These are phyloP conservation scores for Batillaria attramentaria DNA, from an alignment of 1,140 invertebrate genomes.

Conservation along the genomic window DNA sequence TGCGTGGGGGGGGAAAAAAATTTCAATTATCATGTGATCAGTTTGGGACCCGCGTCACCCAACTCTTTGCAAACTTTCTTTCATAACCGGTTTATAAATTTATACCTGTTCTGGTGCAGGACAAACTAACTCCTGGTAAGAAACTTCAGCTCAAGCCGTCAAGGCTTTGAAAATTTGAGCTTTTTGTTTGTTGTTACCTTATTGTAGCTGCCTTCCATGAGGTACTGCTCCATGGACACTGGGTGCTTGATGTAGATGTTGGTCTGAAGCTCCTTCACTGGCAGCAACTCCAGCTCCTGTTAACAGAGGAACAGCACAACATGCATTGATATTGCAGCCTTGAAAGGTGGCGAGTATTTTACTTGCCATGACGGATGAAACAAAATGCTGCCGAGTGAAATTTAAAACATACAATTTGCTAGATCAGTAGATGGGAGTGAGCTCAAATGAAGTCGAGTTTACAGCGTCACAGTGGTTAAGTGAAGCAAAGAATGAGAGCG, in stretches of 20 bases:
- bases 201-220: constrained; percentile 99
- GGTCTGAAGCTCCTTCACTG: constrained; percentile 88
- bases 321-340: background rate
- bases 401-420: too few species aligned
- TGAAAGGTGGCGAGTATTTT: background rate
- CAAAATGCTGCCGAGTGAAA: background rate
- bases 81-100: too few species aligned
- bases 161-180: too few species aligned
- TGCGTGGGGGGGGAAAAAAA: too few species aligned
- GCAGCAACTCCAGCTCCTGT: constrained; percentile 92
- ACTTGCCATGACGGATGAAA: too few species aligned
- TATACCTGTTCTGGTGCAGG: background rate
- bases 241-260: constrained; percentile 97
- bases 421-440: too few species aligned
- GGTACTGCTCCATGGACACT: constrained; percentile 95
- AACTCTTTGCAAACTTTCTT: background rate
- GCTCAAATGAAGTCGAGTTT: too few species aligned
- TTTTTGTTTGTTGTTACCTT: too few species aligned
- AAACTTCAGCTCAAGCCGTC: background rate
- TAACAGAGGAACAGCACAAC: constrained; percentile 19
- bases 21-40: too few species aligned
- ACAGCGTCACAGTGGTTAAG: too few species aligned
- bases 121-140: background rate
- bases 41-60: too few species aligned
- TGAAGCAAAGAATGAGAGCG: too few species aligned